These are phyloP conservation scores for Ennomos erosarius DNA, from an alignment of 2,888 invertebrate genomes.

Conservation along the genomic window DNA sequence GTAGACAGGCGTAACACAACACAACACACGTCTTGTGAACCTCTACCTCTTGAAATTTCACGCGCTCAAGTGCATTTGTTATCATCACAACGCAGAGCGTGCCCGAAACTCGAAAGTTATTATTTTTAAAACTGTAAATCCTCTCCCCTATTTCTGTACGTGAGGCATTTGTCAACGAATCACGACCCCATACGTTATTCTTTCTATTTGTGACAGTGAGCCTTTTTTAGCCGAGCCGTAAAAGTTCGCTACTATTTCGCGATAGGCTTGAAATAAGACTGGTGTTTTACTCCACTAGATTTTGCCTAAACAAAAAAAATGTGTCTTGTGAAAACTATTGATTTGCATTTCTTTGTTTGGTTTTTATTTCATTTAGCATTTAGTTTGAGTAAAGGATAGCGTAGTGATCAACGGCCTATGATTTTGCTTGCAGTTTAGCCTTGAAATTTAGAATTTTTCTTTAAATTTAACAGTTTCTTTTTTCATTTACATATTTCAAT, in stretches of 20 bases:
- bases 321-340: too few species aligned
- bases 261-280: constrained; percentile 4
- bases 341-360: too few species aligned
- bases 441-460: too few species aligned
- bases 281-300: background rate
- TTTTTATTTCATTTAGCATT: too few species aligned
- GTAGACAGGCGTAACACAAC: constrained; percentile 32
- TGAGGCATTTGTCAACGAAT: constrained; percentile 67
- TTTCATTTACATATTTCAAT: too few species aligned
- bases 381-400: too few species aligned
- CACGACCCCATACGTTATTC: constrained; percentile 57
- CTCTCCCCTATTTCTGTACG: constrained; percentile 48
- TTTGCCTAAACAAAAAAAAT: background rate
- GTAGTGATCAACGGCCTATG: too few species aligned
- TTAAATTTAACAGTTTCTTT: too few species aligned
- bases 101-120: constrained; percentile 51
- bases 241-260: constrained; percentile 13
- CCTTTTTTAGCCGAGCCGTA: constrained; percentile 27
- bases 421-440: too few species aligned
- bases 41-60: constrained; percentile 40
- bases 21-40: constrained; percentile 21
- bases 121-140: constrained; percentile 63
- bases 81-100: constrained; percentile 49
- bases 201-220: constrained; percentile 36
- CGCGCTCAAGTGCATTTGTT: constrained; percentile 49